These are phyloP conservation scores for Spea bombifrons DNA, from an alignment of 2,113 vertebrate genomes.

Conservation along the genomic window DNA sequence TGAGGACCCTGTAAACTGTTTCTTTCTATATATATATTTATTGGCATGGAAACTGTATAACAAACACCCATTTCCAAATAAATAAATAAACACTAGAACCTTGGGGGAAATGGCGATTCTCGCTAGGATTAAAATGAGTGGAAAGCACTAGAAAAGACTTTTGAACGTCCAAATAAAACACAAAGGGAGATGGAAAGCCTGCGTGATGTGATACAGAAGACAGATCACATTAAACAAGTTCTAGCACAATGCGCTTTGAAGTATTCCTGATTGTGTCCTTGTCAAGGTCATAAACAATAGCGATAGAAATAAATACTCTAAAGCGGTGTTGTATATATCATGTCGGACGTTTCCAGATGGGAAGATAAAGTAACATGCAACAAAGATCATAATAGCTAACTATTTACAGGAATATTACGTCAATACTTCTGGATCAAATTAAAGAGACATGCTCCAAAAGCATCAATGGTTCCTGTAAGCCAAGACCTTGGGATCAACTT, in stretches of 20 bases:
- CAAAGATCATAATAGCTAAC: no score
- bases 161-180: background rate
- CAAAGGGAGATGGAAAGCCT: background rate
- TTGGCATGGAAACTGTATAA: conserved; percentile 32
- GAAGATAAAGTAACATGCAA: no score
- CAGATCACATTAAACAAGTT: background rate
- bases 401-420: no score
- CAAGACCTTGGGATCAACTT: no score
- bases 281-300: no score
- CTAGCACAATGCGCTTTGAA: background rate
- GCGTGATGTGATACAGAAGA: background rate
- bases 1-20: background rate
- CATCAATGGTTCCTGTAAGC: no score
- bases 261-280: background rate
- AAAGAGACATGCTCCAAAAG: no score
- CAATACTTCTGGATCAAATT: no score
- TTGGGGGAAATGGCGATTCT: conserved; percentile 4
- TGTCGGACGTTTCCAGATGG: no score
- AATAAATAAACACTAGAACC: conserved; percentile 17
- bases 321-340: no score
- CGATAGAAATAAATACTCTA: no score
- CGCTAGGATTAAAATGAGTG: background rate
- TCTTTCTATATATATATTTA: background rate
- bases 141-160: conserved; percentile 13
- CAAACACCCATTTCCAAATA: conserved; percentile 14